Conservation (phyloP, 2,888 invertebrate species). For the Nasonia oneida region DNA sequence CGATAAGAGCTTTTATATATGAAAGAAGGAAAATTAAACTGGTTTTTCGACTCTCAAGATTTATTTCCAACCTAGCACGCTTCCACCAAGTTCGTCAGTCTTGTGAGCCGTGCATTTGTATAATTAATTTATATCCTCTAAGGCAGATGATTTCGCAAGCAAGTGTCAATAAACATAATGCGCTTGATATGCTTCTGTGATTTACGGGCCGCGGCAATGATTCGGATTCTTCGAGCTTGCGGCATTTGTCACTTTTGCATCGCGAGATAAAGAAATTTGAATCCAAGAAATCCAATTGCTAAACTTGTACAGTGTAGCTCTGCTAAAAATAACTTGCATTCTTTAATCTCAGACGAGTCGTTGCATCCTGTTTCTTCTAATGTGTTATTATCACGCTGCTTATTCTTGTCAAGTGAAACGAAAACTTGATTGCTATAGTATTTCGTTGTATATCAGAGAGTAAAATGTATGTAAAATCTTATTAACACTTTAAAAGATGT, state of each 20-base stretch:
- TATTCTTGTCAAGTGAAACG: not conserved
- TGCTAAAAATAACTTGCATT: not conserved
- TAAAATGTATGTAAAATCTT: not conserved
- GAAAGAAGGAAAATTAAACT: constrained; percentile 36
- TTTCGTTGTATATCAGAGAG: not conserved
- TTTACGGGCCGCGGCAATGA: not conserved
- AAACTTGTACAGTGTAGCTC: not conserved
- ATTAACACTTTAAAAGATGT: not conserved
- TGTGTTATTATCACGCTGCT: not conserved
- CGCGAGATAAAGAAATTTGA: not conserved
- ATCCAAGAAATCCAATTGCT: not conserved
- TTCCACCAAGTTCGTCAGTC: not conserved
- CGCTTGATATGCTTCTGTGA: not conserved
- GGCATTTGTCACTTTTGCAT: not conserved
- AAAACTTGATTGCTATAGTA: not conserved
- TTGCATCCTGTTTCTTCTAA: not conserved
- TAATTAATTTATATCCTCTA: not conserved
- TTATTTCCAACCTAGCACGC: not conserved
- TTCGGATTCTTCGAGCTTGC: not conserved
- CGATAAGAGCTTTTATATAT: not conserved
- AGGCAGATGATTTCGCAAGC: not conserved
- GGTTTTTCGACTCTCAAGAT: constrained; percentile 4
- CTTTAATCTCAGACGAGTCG: not conserved
- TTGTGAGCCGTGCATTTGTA: not conserved
- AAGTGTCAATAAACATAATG: not conserved